Evolutionary conservation across 1,140 invertebrate species (phyloP), one percentile per base, ranked within the genome.

Genomic region (Archegozetes longisetosus): DNA sequence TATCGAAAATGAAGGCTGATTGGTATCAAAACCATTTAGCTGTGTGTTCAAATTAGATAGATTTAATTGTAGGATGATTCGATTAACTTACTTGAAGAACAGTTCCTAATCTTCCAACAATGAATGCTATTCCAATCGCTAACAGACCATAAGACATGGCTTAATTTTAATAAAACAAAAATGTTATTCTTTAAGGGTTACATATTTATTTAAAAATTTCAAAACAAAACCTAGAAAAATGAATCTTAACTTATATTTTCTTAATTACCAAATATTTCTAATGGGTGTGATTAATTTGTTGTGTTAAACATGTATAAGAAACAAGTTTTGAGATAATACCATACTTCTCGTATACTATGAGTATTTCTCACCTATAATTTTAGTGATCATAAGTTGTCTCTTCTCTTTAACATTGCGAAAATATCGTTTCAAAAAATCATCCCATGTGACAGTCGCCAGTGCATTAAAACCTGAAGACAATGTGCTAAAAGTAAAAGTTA

Each of bases 391-490:
- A 2, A 59, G 20, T 25, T 51, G 49, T n/a, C 17, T 26, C 17
- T 22, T 52, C 4, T 13, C 6, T 9, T 47, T 32, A 40, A 25
- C n/a, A 3, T 52, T 52, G 28, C 20, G 26, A 28, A 59, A 59
- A 25, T 25, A 32, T 25, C 46, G 26, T 23, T 46, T 54, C 9
- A 60, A 25, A 28, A 63, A 61, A 56, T 63, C 62, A 52, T 63
- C 62, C 62, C 62, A 63, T 4, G 62, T 63, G 6, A 63, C 59
- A 9, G 62, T 54, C 23, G 62, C 52, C n/a, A 63, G 23, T 17
- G 62, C 62, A 40, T 63, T 63, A 27, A 55, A 63, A 13, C 62
- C 62, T 1, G 62, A 63, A 17, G 62, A 63, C 3, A 63, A 24
- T 26, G 62, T 63, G 22, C 65, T 40, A 40, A 40, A 6, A 40